Evolutionary conservation across 2,113 vertebrate genomes (phyloP).

Genomic region (Myrmecobius fasciatus): DNA sequence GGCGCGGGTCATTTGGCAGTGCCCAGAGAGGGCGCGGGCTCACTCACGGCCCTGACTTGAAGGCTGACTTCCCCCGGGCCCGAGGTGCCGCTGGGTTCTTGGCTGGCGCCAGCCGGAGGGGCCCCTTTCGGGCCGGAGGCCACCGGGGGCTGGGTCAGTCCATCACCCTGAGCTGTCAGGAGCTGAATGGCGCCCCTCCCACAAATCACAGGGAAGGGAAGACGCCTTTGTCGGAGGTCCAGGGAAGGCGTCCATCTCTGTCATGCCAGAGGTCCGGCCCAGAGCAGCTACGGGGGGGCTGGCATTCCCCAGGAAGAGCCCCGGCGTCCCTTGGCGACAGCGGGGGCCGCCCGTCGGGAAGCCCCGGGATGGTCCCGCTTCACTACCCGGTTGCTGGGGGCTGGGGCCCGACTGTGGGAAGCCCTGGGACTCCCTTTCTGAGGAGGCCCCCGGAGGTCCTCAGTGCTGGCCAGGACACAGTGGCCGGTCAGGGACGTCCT

Average conservation of each 20-base stretch:
- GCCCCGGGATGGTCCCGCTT: conserved; percentile 4
- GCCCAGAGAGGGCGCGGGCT: not conserved
- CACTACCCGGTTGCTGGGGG: not conserved
- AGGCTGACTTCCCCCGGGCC: not conserved
- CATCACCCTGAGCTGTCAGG: conserved; percentile 32
- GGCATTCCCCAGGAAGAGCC: conserved; percentile 62
- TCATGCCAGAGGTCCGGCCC: not conserved
- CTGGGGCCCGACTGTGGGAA: not conserved
- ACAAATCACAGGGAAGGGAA: conserved; percentile 72
- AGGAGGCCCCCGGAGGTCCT: not conserved
- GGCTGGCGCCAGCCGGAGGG: not conserved
- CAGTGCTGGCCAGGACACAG: not conserved
- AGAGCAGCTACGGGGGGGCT: conserved; percentile 48
- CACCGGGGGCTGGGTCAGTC: not conserved
- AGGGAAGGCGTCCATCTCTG: conserved; percentile 54
- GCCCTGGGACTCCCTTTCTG: not conserved
- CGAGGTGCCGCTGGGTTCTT: not conserved
- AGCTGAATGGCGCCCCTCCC: conserved; percentile 37
- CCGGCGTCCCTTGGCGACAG: conserved; percentile 68
- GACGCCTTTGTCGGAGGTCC: conserved; percentile 63
- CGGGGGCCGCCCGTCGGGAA: not conserved
- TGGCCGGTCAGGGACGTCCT: not conserved
- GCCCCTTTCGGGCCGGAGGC: not conserved
- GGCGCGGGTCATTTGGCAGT: too few species aligned
- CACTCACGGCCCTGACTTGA: not conserved